Conservation (phyloP, 2,888 invertebrate genomes). For the Eristalis intricaria region DNA sequence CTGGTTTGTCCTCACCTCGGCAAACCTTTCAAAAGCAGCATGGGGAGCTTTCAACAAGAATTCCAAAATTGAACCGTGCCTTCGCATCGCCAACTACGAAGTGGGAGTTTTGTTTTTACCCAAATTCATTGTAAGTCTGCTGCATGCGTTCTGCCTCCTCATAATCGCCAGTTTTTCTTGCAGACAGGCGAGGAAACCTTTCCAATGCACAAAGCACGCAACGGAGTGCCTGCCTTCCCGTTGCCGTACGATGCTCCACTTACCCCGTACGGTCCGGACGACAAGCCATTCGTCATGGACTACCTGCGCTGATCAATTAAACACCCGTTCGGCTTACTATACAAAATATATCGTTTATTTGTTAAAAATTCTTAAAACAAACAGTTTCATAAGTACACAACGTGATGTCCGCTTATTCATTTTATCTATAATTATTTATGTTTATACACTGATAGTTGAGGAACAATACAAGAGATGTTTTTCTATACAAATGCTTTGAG, state of each 20-base stretch:
- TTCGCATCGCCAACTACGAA: constrained; percentile 93
- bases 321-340: background rate
- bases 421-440: constrained; percentile 3
- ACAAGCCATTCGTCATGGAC: constrained; percentile 87
- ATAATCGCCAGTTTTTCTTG: constrained; percentile 60
- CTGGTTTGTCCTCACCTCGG: constrained; percentile 95
- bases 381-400: constrained; percentile 62
- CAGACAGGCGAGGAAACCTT: constrained; percentile 86
- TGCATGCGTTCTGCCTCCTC: background rate
- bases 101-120: constrained; percentile 95
- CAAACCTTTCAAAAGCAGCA: constrained; percentile 98
- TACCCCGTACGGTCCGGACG: constrained; percentile 85
- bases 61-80: constrained; percentile 83
- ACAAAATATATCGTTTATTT: constrained; percentile 62
- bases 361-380: constrained; percentile 45
- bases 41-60: constrained; percentile 91
- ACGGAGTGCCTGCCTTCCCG: constrained; percentile 82
- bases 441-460: constrained; percentile 7
- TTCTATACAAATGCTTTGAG: no score
- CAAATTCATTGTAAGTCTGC: constrained; percentile 87
- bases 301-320: constrained; percentile 80
- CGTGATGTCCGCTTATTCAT: constrained; percentile 36
- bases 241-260: constrained; percentile 93
- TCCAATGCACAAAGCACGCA: constrained; percentile 81
- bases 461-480: background rate